phyloP scores from a whole-genome alignment of 2,888 invertebrate species.

The Anoplius nigerrimus region DNA sequence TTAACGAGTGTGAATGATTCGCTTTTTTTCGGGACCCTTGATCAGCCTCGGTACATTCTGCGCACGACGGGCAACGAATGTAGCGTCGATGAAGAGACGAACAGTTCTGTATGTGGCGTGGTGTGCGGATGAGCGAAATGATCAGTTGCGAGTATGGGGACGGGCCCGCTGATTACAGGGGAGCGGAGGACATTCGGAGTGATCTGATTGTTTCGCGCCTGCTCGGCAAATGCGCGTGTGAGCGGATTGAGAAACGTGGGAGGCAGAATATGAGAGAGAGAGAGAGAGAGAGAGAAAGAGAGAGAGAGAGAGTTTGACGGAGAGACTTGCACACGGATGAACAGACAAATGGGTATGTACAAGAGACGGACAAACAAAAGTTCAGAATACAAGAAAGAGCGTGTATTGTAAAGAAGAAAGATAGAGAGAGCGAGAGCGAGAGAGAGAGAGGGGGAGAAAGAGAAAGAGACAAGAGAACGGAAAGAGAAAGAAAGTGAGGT shows the following conservation, averaged over 20 bases:
- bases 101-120: too few species aligned
- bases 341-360: constrained; percentile 16
- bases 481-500: constrained; percentile 6
- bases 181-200: constrained; percentile 21
- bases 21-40: too few species aligned
- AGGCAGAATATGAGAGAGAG: constrained; percentile 2
- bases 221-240: constrained; percentile 29
- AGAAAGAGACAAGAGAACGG: constrained; percentile 20
- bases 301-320: constrained; percentile 23
- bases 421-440: not conserved
- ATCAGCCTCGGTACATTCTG: too few species aligned
- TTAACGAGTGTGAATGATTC: too few species aligned
- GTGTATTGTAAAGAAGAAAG: not conserved
- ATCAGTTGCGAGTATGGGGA: constrained; percentile 43
- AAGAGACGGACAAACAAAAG: not conserved
- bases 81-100: too few species aligned
- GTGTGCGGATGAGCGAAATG: constrained; percentile 33
- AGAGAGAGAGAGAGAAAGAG: constrained; percentile 28
- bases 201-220: constrained; percentile 33
- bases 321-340: not conserved
- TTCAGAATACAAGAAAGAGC: not conserved
- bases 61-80: too few species aligned
- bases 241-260: constrained; percentile 15
- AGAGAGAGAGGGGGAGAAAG: constrained; percentile 17
- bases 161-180: constrained; percentile 19